phyloP scores from a whole-genome alignment of 2,888 invertebrate genomes.

The Spodoptera exigua region DNA sequence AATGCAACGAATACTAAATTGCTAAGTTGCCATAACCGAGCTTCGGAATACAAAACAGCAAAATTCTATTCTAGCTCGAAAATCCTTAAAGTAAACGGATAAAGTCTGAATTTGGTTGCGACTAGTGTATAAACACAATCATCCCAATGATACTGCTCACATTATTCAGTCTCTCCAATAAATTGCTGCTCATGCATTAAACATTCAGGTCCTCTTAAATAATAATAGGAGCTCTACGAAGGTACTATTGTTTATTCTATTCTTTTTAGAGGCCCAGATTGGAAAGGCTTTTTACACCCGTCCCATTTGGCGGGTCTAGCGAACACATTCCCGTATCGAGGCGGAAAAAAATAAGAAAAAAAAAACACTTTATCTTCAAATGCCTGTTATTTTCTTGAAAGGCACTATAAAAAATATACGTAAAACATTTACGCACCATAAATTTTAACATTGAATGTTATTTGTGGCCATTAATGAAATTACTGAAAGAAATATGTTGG shows the following conservation, averaged over 20 bases:
- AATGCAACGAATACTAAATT: too few species aligned
- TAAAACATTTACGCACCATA: slow-evolving; percentile 82
- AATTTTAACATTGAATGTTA: slow-evolving; percentile 80
- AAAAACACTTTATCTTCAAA: slow-evolving; percentile 78
- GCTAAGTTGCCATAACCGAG: slow-evolving; percentile 9
- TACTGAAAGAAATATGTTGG: slow-evolving; percentile 67
- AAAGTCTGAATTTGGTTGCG: slow-evolving; percentile 56
- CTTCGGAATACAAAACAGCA: background rate
- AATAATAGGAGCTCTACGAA: slow-evolving; percentile 83
- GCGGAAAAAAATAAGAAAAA: slow-evolving; percentile 67
- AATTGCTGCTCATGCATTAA: slow-evolving; percentile 85
- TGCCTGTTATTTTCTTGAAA: slow-evolving; percentile 84
- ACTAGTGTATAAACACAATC: slow-evolving; percentile 73
- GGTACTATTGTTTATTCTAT: slow-evolving; percentile 84
- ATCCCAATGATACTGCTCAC: slow-evolving; percentile 73
- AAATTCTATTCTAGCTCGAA: background rate
- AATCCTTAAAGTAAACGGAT: slow-evolving; percentile 34
- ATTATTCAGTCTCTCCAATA: slow-evolving; percentile 79
- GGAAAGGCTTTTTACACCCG: slow-evolving; percentile 85
- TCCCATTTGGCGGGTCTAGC: slow-evolving; percentile 77
- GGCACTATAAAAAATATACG: slow-evolving; percentile 82
- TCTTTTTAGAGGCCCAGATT: slow-evolving; percentile 84
- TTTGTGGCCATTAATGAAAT: slow-evolving; percentile 80
- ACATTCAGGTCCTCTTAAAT: slow-evolving; percentile 84
- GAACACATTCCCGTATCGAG: slow-evolving; percentile 79